These are phyloP conservation scores for Congeria kusceri DNA, from an alignment of 2,888 invertebrate species.

Conservation along the genomic window DNA sequence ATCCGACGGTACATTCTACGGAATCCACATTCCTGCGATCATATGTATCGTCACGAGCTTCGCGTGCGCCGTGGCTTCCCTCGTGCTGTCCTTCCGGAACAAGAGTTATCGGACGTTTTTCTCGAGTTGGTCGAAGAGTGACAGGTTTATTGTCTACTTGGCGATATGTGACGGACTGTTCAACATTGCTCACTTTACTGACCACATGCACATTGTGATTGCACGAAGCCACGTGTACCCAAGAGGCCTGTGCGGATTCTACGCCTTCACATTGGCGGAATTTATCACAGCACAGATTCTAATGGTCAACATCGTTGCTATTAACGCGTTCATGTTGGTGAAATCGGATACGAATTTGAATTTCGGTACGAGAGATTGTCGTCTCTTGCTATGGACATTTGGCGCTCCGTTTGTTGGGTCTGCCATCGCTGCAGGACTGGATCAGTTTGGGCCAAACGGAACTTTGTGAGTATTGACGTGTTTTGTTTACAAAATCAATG, in stretches of 20 bases:
- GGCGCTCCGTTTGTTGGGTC: constrained; percentile 49
- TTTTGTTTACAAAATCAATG: neutral
- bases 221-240: constrained; percentile 41
- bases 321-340: constrained; percentile 51
- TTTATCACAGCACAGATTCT: constrained; percentile 58
- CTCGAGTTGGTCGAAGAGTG: constrained; percentile 43
- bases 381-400: constrained; percentile 43
- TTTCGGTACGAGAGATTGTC: constrained; percentile 54
- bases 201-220: constrained; percentile 50
- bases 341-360: constrained; percentile 32
- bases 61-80: constrained; percentile 27
- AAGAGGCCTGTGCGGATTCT: constrained; percentile 46
- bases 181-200: constrained; percentile 49
- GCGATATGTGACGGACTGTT: constrained; percentile 54
- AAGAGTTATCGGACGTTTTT: constrained; percentile 20
- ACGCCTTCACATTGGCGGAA: constrained; percentile 54
- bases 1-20: constrained; percentile 47
- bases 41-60: constrained; percentile 52
- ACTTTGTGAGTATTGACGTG: constrained; percentile 31
- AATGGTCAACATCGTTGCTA: constrained; percentile 51
- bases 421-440: constrained; percentile 23
- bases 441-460: constrained; percentile 45
- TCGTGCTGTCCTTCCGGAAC: constrained; percentile 16
- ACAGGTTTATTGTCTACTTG: constrained; percentile 53
- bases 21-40: constrained; percentile 57